Base-by-base conservation (phyloP, 2,888 invertebrate genomes). In the Chrysodeixis includens region DNA sequence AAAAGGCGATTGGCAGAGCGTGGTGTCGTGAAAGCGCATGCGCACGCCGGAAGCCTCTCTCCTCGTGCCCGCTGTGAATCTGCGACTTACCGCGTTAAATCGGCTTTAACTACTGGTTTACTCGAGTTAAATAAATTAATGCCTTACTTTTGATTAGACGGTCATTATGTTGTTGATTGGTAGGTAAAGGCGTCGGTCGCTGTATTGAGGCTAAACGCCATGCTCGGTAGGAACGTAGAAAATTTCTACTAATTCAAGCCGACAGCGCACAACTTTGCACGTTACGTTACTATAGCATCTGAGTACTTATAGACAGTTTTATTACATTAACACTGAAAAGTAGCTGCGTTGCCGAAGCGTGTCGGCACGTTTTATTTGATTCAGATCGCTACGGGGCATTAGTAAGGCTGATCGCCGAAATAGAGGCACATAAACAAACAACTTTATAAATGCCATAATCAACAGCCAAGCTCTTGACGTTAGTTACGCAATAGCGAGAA, bases 61-160 rank as follows among this genome's bases (percentile, higher is more conserved):
- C 78, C 64, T 65, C 64, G 65, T 72, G 78, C 83, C 81, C 65
- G 82, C 82, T 73, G 85, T 77, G 87, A 86, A 84, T 88, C 87
- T 78, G 85, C 84, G 81, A 83, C 84, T 83, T 81, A 79, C 71
- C 73, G 71, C 76, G 73, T 78, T 82, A 83, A 83, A 79, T 75
- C 75, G 76, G 81, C 78, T 74, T 74, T 83, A 88, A 88, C 85
- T 83, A 84, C 83, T 76, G 66, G 80, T 86, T 81, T 76, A 78
- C 81, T 69, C 61, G 68, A 77, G 76, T 74, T 84, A 86, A 85
- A 83, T 85, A 77, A 81, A 81, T 82, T 77, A 85, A 83, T 83
- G 77, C 83, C 83, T 86, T 84, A 84, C 76, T 83, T 86, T 83
- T 86, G 87, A 90, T 88, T 89, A 87, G 85, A 78, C 74, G 76